Percentiles rank a stretch among this genome's conserved stretches.
phyloP scores from a whole-genome alignment of 1,140 invertebrate genomes.

The Eumaeus atala region DNA sequence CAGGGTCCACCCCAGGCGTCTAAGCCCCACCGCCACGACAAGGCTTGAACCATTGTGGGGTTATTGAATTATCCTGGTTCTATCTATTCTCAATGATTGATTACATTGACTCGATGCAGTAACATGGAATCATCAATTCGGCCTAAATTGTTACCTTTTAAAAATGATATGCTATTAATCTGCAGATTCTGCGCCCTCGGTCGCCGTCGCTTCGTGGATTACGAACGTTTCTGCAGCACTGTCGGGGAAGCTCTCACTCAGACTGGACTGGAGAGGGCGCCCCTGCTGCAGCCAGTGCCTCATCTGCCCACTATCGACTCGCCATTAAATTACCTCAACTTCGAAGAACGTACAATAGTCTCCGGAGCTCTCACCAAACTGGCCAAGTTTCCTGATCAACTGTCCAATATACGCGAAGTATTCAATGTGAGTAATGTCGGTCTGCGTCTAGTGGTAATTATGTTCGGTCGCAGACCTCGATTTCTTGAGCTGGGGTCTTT shows the following conservation, averaged over 20 bases:
- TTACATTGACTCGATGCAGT: no score
- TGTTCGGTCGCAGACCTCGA: neutral
- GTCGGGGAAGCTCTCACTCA: constrained; percentile 81
- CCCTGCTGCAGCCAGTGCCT: constrained; percentile 77
- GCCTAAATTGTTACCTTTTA: no score
- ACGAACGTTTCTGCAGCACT: constrained; percentile 77
- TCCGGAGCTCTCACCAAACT: constrained; percentile 78
- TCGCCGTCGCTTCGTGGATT: constrained; percentile 76
- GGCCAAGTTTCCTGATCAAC: constrained; percentile 76
- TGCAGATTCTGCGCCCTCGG: constrained; percentile 76
- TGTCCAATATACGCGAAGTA: constrained; percentile 77
- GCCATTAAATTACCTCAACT: constrained; percentile 79
- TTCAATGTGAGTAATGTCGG: constrained; percentile 68
- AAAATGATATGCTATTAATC: neutral
- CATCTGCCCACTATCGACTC: constrained; percentile 77
- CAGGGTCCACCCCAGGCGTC: no score
- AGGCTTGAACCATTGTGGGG: no score
- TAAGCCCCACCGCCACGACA: no score
- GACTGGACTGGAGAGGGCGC: constrained; percentile 76
- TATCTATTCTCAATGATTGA: no score
- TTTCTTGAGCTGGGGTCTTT: neutral
- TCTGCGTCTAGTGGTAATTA: no score
- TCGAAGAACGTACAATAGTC: constrained; percentile 77
- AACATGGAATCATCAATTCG: no score
- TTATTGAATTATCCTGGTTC: no score